Base-by-base conservation (phyloP, 2,797 vertebrate genomes). In the Chloroceryle amazona region DNA sequence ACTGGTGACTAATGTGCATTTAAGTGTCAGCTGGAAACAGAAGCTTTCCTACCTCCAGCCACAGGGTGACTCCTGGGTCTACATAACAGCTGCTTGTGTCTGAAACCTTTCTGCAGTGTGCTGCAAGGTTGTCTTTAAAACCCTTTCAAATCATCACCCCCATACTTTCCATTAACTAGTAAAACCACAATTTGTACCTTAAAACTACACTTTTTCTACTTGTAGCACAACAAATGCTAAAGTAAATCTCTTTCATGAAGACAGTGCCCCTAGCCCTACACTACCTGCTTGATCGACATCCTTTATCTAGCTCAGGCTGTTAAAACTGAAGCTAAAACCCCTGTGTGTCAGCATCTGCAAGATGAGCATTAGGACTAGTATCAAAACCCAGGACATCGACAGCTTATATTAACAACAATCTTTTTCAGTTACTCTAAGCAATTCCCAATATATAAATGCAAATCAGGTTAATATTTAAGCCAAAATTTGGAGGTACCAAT, bases 381-480 rank as follows among this genome's bases (percentile, higher is more conserved):
- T 73, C 52, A 84, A 95, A 92, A 94, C 87, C 44, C 78, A 87
- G 82, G 74, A 78, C 42, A 72, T 31, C 1, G 0, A 22, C 67
- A 87, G 68, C n/a, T 93, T 79, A 22, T 79, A 83, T 63, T 89
- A 88, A 81, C 9, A 16, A 62, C 47, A 81, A 94, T 93, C 47
- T 91, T 94, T 55, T 79, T 68, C 54, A 93, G 58, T 86, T 87
- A 63, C 25, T 46, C 21, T 62, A 89, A 95, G n/a, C 33, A 89
- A 89, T 93, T 96, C 41, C 33, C 37, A 68, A 60, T 4, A 25
- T 86, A 83, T 8, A 79, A 86, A 90, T 93, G 55, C 23, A 96
- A 95, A 96, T 90, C 60, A 95, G 44, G 66, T 91, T 89, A 96
- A 89, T 75, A 96, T 86, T 95, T 92, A 85, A 85, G 66, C 75